Base-by-base conservation (phyloP, 2,888 invertebrate genomes). In the Watsonalla binaria region DNA sequence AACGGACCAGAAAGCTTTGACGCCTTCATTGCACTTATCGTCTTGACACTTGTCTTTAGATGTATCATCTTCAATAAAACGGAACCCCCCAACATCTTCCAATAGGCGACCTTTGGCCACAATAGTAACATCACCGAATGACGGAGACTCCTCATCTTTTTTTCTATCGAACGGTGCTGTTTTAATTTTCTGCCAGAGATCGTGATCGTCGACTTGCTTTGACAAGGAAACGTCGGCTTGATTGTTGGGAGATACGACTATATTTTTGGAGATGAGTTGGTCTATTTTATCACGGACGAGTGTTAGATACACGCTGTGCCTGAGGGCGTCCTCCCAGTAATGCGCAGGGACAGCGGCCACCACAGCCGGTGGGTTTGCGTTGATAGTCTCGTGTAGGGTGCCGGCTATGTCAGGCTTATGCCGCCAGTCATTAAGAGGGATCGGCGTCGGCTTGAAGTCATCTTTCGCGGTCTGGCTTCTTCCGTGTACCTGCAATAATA, bases 1-100 rank as follows among this genome's bases (percentile, higher is more conserved):
- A 5, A 95, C 94, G 0, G 93, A 92, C 95, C 95, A 95, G 54
- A 93, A 76, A 0, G 94, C 94, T 68, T 92, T 86, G 5, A 93
- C 86, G 42, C 85, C 86, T 58, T 91, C 87, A 62, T 82, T 86
- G 58, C 92, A 92, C 60, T 87, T 87, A 35, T 91, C 89, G 46
- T 90, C 74, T 24, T 59, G 64, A 63, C 89, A 89, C 55, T 81
- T 84, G 46, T 78, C 76, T 56, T 73, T 76, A 1, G 76, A 68
- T 48, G 65, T 68, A 45, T 87, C 80, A 56, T 88, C 88, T 70
- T 93, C 93, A 0, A 92, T 78, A 66, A 94, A 94, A 46, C 89
- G 82, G 65, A 88, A 93, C 0, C 92, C 91, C 0, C 77, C 75
- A n/a, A 77, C 78, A 0, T 86, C 84, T 58, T 92, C 90, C 62